Percentiles rank a stretch among this genome's conserved stretches.
phyloP scores from a whole-genome alignment of 2,113 vertebrate species.

The Dasyprocta punctata region DNA sequence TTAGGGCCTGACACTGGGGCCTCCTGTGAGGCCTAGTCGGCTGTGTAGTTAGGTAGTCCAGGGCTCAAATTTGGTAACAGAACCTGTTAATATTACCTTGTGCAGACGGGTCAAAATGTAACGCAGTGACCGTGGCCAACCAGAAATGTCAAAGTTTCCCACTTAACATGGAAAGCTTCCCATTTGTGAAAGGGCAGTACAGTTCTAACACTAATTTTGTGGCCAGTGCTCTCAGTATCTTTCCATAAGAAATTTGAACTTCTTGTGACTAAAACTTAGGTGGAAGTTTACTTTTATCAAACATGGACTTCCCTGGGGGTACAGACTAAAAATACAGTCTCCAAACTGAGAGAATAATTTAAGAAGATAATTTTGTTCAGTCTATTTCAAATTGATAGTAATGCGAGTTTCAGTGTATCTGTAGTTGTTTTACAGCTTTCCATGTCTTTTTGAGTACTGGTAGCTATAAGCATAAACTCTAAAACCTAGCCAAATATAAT shows the following conservation, averaged over 20 bases:
- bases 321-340: neutral
- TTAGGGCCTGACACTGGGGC: too few species aligned
- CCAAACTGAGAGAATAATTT: neutral
- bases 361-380: neutral
- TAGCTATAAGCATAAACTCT: neutral
- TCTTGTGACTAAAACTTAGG: neutral
- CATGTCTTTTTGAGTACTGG: neutral
- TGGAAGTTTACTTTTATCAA: neutral
- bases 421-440: neutral
- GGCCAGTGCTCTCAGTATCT: neutral
- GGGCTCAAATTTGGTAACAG: neutral
- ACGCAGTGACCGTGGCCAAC: neutral
- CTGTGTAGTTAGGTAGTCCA: neutral
- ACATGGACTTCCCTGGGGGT: neutral
- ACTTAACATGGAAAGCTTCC: neutral
- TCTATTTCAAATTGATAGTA: neutral
- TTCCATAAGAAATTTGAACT: neutral
- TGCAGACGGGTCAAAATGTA: neutral
- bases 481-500: neutral
- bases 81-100: neutral
- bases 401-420: neutral
- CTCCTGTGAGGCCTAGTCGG: neutral
- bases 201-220: neutral
- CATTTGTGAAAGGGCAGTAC: neutral
- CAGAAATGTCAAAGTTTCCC: neutral